Evolutionary conservation across 2,888 invertebrate species (phyloP).

Genomic region (Lissonota sp.): DNA sequence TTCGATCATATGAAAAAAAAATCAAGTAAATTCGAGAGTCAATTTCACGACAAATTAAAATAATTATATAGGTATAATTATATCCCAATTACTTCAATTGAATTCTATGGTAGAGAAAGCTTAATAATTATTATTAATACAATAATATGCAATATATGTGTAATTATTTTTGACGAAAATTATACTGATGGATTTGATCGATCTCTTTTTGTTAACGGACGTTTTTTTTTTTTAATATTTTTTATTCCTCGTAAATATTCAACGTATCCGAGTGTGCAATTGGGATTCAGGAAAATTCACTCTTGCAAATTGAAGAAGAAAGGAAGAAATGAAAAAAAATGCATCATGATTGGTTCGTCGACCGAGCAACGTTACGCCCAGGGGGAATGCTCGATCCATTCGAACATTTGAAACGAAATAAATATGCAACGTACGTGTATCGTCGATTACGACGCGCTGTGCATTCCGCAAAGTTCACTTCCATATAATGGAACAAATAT

Average conservation of each 20-base stretch:
- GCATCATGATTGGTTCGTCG: neutral
- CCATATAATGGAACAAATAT: neutral
- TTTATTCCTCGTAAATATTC: slow-evolving; percentile 34
- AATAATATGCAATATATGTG: too few relatives aligned
- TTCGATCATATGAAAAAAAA: too few relatives aligned
- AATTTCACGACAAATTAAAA: too few relatives aligned
- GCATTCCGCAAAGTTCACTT: slow-evolving; percentile 12
- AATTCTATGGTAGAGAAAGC: too few relatives aligned
- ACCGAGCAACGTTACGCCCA: neutral
- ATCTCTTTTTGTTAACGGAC: neutral
- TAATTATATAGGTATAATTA: too few relatives aligned
- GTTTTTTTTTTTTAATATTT: slow-evolving; percentile 8
- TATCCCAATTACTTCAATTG: too few relatives aligned
- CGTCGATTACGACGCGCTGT: slow-evolving; percentile 9
- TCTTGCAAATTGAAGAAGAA: neutral
- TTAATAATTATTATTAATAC: too few relatives aligned
- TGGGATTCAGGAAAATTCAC: too few relatives aligned
- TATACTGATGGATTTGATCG: too few relatives aligned
- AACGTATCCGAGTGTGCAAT: slow-evolving; percentile 9
- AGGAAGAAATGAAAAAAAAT: neutral
- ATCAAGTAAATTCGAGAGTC: too few relatives aligned
- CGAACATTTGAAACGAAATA: slow-evolving; percentile 28
- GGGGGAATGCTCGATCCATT: slow-evolving; percentile 21
- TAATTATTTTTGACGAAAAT: too few relatives aligned
- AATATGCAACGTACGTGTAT: slow-evolving; percentile 41